Base-by-base conservation (phyloP, 2,797 vertebrate species). In the Mus minutoides region DNA sequence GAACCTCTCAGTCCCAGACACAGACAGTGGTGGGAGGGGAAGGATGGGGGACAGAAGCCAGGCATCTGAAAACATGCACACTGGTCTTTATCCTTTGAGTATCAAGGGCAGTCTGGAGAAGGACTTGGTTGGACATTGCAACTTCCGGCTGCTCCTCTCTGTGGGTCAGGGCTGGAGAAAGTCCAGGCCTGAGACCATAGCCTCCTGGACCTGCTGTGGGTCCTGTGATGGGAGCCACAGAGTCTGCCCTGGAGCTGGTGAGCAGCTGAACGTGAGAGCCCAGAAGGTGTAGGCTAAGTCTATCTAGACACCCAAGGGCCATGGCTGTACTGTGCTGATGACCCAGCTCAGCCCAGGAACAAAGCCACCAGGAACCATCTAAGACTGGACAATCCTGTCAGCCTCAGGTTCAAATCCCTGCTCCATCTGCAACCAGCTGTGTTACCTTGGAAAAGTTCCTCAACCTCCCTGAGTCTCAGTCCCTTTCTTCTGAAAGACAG, bases 401-500 rank as follows among this genome's bases (percentile, higher is more conserved):
- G 43, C 11, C 21, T 88, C 56, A 71, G 22, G 13, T 92, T 90
- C 73, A 67, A 85, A 82, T 37, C 54, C 60, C 4, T 40, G 0
- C 40, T 54, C 52, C 29, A 7, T 17, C 71, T 29, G 24, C 34
- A 8, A 56, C 29, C 24, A 16, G 77, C 26, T 78, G 11, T 60
- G 84, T 67, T 67, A 67, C 29, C 29, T 52, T 4, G 0, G 11
- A 80, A 88, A 88, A 82, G 26, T 34, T 31, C 29, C 0, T 0
- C 11, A 75, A 52, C 46, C 24, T 82, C 82, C 71, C 52, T 12
- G 64, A 92, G 62, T 22, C 77, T 3, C 0, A 17, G 62, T 86
- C 85, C 69, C 3, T 34, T 34, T 84, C 91, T 87, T 71, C 34
- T 60, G 80, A 67, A 71, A 92, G 82, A 31, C 22, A 21, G 86